phyloP scores from a whole-genome alignment of 2,113 vertebrate species.

The Telmatochromis sp. region DNA sequence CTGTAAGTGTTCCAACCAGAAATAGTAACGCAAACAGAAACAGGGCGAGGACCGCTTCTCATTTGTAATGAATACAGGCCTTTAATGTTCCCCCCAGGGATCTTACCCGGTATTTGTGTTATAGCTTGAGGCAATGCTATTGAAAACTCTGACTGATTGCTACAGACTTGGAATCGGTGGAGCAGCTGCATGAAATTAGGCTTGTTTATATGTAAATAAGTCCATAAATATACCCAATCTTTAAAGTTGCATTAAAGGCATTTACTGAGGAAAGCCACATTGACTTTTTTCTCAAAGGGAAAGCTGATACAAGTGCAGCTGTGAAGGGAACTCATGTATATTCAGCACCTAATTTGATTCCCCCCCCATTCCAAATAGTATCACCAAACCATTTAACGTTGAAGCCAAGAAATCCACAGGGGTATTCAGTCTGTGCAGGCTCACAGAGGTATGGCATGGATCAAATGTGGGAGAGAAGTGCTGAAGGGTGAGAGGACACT shows the following conservation, averaged over 20 bases:
- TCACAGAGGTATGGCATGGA: background rate
- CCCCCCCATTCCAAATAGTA: background rate
- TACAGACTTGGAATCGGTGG: background rate
- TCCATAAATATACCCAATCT: background rate
- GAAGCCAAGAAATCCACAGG: background rate
- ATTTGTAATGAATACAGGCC: background rate
- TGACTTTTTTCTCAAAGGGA: background rate
- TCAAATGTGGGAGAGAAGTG: background rate
- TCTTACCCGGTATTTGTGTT: background rate
- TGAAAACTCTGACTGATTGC: slow-evolving; percentile 10
- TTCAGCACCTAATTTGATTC: background rate
- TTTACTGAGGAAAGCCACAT: background rate
- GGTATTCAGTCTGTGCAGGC: background rate
- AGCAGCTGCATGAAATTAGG: background rate
- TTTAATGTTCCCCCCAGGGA: background rate
- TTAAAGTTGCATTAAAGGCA: background rate
- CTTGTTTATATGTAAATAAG: slow-evolving; percentile 42
- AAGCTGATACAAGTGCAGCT: background rate
- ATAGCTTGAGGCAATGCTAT: background rate
- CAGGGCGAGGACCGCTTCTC: background rate
- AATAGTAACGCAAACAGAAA: background rate
- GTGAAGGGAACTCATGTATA: background rate
- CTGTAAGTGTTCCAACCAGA: background rate
- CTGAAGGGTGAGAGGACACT: background rate
- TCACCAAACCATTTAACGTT: slow-evolving; percentile 11